Percentiles rank a stretch among this genome's conserved stretches.
Conservation (phyloP, 2,797 vertebrate genomes). For the Cynodonichthys magdalenae region DNA sequence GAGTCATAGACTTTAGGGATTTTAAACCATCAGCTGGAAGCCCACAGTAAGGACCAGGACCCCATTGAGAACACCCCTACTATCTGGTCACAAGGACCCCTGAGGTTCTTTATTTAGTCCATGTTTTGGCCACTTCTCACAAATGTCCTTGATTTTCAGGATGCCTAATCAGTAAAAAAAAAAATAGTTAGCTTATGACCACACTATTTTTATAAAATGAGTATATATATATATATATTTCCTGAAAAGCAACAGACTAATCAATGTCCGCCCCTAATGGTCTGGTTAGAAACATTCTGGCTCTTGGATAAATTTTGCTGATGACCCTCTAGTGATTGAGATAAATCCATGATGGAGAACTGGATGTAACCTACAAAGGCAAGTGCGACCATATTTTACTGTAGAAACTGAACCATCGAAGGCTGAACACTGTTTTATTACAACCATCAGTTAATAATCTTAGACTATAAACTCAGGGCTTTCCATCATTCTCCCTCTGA, state of each 20-base stretch:
- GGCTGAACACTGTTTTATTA: slow-evolving; percentile 42
- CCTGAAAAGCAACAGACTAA: background rate
- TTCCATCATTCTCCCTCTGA: slow-evolving; percentile 1
- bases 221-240: background rate
- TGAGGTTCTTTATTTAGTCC: too few species aligned
- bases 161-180: too few species aligned
- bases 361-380: background rate
- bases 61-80: too few species aligned
- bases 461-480: slow-evolving; percentile 25
- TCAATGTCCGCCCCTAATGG: background rate
- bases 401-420: slow-evolving; percentile 12
- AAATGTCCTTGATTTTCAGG: too few species aligned
- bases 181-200: too few species aligned
- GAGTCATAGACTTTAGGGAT: too few species aligned
- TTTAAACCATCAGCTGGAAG: too few species aligned
- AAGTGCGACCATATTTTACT: background rate
- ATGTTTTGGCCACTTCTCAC: too few species aligned
- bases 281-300: background rate
- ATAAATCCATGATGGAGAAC: slow-evolving; percentile 1
- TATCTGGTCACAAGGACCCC: too few species aligned
- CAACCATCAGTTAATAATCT: slow-evolving; percentile 44
- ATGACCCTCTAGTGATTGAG: background rate
- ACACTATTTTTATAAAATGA: background rate
- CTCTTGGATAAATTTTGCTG: background rate
- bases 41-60: too few species aligned